Evolutionary conservation across 2,888 invertebrate genomes (phyloP).

Genomic region (Drosophila eohydei): DNA sequence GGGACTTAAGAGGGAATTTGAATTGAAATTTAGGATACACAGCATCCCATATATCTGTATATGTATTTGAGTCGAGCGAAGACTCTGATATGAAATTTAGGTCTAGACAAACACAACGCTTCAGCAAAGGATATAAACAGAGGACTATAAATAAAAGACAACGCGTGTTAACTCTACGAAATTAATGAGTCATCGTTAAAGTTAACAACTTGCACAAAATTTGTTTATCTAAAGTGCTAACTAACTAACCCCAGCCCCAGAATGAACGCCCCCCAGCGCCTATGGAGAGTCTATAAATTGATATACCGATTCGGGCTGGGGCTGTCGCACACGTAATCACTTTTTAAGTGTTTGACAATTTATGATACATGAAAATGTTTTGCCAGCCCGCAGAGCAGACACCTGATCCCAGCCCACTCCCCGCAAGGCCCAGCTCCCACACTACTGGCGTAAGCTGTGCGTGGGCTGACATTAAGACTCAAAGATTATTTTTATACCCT

Average conservation of each 20-base stretch:
- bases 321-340: conserved; percentile 79
- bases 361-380: conserved; percentile 79
- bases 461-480: conserved; percentile 62
- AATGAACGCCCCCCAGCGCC: not conserved
- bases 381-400: conserved; percentile 35
- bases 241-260: conserved; percentile 19
- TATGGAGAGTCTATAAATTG: conserved; percentile 59
- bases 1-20: conserved; percentile 16
- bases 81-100: conserved; percentile 4
- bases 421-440: not conserved
- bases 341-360: conserved; percentile 81
- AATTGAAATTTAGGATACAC: conserved; percentile 39
- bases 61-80: not conserved
- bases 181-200: conserved; percentile 81
- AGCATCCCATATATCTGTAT: not conserved
- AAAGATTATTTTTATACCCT: conserved; percentile 62
- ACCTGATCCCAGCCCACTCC: conserved; percentile 25
- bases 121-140: conserved; percentile 49
- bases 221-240: conserved; percentile 78
- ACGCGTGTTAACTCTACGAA: conserved; percentile 59
- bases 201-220: conserved; percentile 78
- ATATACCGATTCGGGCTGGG: conserved; percentile 49
- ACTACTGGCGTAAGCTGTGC: conserved; percentile 18
- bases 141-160: conserved; percentile 33
- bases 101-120: conserved; percentile 52